These are phyloP conservation scores for Parazoanthus atlanticus DNA, from an alignment of 92 coral and sea anemone species.

Conservation along the genomic window DNA sequence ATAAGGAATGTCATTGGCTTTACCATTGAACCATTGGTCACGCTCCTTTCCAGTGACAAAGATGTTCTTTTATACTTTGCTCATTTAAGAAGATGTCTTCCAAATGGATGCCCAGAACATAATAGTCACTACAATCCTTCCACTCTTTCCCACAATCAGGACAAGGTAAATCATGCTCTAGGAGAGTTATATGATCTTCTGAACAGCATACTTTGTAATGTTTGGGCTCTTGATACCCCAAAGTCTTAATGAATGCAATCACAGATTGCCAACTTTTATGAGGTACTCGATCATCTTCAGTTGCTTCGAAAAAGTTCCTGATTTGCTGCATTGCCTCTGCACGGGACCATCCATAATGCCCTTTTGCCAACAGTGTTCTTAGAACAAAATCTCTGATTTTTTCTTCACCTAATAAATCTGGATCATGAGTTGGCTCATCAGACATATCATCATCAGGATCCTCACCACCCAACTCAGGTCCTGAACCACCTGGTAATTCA, in stretches of 20 bases:
- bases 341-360: constrained; percentile 67
- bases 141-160: constrained; percentile 61
- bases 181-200: constrained; percentile 53
- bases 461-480: neutral
- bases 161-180: constrained; percentile 46
- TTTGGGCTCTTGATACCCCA: constrained; percentile 63
- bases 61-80: constrained; percentile 42
- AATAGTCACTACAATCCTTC: constrained; percentile 57
- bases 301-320: constrained; percentile 55
- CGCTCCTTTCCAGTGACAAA: constrained; percentile 61
- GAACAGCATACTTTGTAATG: neutral
- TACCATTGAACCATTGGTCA: constrained; percentile 56
- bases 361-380: constrained; percentile 55
- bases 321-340: constrained; percentile 60
- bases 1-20: neutral
- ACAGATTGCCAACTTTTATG: constrained; percentile 59
- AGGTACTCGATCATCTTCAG: constrained; percentile 59
- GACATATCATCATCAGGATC: constrained; percentile 3
- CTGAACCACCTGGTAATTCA: neutral
- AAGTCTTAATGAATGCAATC: constrained; percentile 45
- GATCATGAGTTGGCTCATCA: too few relatives aligned
- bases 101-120: constrained; percentile 61
- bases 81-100: constrained; percentile 58
- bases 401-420: neutral
- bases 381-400: constrained; percentile 52